Percentiles rank a stretch among this genome's conserved stretches.
phyloP scores from a whole-genome alignment of 2,888 invertebrate genomes.

The Microplitis deprimator region DNA sequence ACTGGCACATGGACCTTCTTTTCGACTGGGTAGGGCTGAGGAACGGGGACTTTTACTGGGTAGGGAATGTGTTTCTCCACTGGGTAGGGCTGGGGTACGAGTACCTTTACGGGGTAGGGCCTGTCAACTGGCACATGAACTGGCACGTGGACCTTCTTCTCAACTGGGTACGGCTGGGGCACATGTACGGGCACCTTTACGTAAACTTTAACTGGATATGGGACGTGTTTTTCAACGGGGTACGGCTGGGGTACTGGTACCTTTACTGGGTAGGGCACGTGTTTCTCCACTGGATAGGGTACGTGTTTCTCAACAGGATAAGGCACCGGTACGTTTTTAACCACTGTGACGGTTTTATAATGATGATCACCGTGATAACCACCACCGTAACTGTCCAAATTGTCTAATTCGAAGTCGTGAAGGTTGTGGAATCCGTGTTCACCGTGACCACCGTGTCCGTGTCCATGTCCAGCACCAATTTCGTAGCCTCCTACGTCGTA shows the following conservation, averaged over 20 bases:
- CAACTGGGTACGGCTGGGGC: constrained; percentile 84
- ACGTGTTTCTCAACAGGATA: constrained; percentile 67
- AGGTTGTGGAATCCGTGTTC: constrained; percentile 52
- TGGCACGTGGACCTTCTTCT: constrained; percentile 83
- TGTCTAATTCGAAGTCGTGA: constrained; percentile 70
- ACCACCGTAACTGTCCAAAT: constrained; percentile 65
- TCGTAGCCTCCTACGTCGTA: constrained; percentile 84
- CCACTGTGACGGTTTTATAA: constrained; percentile 78
- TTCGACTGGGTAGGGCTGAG: constrained; percentile 82
- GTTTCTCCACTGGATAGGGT: constrained; percentile 80
- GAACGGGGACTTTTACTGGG: constrained; percentile 82
- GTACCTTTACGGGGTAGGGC: constrained; percentile 85
- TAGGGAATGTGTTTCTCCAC: constrained; percentile 83
- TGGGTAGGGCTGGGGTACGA: constrained; percentile 86
- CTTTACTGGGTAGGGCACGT: constrained; percentile 75
- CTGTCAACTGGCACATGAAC: constrained; percentile 81
- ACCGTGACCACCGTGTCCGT: constrained; percentile 57
- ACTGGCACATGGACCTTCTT: constrained; percentile 84
- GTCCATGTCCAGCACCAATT: constrained; percentile 75
- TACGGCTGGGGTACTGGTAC: constrained; percentile 80
- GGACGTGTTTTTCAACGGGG: constrained; percentile 79
- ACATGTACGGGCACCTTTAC: constrained; percentile 86
- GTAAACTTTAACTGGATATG: constrained; percentile 83
- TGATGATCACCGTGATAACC: constrained; percentile 74
- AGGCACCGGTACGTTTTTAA: constrained; percentile 76